Percentiles rank a stretch among this genome's conserved stretches.
Conservation (phyloP, 2,888 invertebrate genomes). For the Drosophila pegasa region DNA sequence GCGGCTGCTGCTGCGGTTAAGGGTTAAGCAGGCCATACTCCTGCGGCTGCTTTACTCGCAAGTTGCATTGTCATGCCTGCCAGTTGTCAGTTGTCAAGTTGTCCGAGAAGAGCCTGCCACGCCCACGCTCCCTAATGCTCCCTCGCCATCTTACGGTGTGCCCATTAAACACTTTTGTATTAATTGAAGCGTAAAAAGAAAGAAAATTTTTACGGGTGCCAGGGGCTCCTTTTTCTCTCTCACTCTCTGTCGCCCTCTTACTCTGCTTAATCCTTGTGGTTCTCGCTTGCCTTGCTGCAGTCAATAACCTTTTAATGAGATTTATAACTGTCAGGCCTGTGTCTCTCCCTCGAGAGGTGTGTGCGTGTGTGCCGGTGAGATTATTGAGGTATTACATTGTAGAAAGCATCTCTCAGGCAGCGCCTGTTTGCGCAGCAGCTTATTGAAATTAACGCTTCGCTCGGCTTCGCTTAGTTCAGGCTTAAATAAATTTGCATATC, state of each 20-base stretch:
- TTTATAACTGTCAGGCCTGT: constrained; percentile 70
- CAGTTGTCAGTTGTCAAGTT: constrained; percentile 62
- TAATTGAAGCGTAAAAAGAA: constrained; percentile 80
- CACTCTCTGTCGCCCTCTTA: constrained; percentile 13
- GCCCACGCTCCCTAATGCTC: constrained; percentile 10
- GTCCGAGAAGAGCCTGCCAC: constrained; percentile 44
- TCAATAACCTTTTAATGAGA: constrained; percentile 81
- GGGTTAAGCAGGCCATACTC: constrained; percentile 50
- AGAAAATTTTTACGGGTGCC: constrained; percentile 57
- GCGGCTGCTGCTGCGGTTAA: constrained; percentile 32
- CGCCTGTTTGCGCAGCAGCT: constrained; percentile 67
- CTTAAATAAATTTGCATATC: constrained; percentile 77
- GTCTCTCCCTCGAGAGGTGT: constrained; percentile 21
- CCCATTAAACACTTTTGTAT: constrained; percentile 77
- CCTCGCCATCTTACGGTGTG: constrained; percentile 20
- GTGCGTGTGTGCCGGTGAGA: constrained; percentile 55
- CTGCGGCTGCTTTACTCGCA: constrained; percentile 45
- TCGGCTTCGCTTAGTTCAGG: constrained; percentile 61
- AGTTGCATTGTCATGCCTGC: constrained; percentile 61
- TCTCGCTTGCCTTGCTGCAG: constrained; percentile 45
- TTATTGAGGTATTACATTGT: constrained; percentile 76
- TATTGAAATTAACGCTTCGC: constrained; percentile 67
- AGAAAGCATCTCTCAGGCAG: constrained; percentile 48
- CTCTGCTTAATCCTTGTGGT: constrained; percentile 52
- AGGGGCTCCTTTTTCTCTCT: constrained; percentile 39